These are phyloP conservation scores for Goniozus legneri DNA, from an alignment of 1,140 invertebrate species.

Conservation along the genomic window DNA sequence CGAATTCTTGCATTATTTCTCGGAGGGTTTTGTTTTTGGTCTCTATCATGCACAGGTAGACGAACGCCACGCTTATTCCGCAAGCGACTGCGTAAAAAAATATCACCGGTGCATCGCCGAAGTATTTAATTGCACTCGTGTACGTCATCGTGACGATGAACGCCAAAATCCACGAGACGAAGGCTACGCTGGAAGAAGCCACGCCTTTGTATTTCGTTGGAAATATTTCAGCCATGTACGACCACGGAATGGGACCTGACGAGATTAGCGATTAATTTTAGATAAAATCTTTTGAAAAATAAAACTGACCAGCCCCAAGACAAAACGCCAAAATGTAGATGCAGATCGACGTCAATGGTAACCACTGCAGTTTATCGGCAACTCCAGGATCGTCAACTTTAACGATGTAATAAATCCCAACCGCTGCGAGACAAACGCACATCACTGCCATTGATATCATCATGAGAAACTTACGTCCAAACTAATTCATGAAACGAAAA, in stretches of 20 bases:
- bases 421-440: conserved; percentile 59
- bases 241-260: conserved; percentile 65
- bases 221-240: conserved; percentile 64
- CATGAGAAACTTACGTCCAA: conserved; percentile 69
- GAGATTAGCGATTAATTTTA: not conserved
- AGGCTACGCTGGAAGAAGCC: conserved; percentile 62
- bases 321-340: conserved; percentile 59
- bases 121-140: conserved; percentile 53
- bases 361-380: conserved; percentile 40
- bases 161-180: conserved; percentile 67
- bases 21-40: conserved; percentile 65
- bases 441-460: conserved; percentile 64
- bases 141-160: conserved; percentile 69
- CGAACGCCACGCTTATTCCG: conserved; percentile 61
- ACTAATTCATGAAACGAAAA: conserved; percentile 20
- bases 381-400: conserved; percentile 20
- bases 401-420: conserved; percentile 66
- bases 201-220: conserved; percentile 64
- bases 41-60: conserved; percentile 61
- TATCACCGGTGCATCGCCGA: conserved; percentile 60
- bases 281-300: not conserved
- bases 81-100: conserved; percentile 68
- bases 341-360: conserved; percentile 56
- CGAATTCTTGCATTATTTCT: conserved; percentile 54
- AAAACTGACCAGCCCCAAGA: conserved; percentile 51